Evolutionary conservation across 2,888 invertebrate genomes (phyloP).

Genomic region (Mantis religiosa): DNA sequence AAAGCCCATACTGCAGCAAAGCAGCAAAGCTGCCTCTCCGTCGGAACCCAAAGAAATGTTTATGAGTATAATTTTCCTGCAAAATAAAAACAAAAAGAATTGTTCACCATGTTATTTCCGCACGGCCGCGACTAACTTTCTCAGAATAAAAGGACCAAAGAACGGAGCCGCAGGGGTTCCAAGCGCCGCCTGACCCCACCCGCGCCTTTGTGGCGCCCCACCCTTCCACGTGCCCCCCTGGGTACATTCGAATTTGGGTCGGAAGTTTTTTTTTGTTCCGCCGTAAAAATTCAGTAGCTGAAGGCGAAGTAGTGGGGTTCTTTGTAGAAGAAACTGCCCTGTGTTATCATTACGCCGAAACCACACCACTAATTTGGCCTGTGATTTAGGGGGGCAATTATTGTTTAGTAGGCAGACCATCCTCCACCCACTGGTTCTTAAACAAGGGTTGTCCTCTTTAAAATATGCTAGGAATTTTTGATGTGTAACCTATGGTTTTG

Average conservation of each 20-base stretch:
- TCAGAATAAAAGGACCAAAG: background rate
- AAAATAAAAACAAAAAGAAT: background rate
- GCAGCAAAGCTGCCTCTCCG: background rate
- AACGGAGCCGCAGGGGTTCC: background rate
- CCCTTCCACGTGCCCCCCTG: slow-evolving; percentile 11
- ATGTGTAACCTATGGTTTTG: too few species aligned
- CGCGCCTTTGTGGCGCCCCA: background rate
- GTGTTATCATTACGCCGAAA: background rate
- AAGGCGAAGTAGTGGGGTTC: background rate
- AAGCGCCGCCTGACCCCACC: background rate
- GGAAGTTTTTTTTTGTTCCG: background rate
- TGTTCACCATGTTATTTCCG: background rate
- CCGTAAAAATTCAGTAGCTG: background rate
- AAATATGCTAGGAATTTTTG: background rate
- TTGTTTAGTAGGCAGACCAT: background rate
- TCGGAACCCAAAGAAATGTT: background rate
- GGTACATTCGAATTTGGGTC: background rate
- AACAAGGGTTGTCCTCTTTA: background rate
- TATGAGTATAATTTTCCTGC: background rate
- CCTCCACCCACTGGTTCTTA: background rate
- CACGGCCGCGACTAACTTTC: background rate
- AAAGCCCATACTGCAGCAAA: background rate
- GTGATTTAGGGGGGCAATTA: slow-evolving; percentile 25
- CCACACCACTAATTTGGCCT: slow-evolving; percentile 20
- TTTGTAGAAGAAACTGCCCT: background rate